Base-by-base conservation (phyloP, 2,797 vertebrate genomes). In the Merluccius polli region DNA sequence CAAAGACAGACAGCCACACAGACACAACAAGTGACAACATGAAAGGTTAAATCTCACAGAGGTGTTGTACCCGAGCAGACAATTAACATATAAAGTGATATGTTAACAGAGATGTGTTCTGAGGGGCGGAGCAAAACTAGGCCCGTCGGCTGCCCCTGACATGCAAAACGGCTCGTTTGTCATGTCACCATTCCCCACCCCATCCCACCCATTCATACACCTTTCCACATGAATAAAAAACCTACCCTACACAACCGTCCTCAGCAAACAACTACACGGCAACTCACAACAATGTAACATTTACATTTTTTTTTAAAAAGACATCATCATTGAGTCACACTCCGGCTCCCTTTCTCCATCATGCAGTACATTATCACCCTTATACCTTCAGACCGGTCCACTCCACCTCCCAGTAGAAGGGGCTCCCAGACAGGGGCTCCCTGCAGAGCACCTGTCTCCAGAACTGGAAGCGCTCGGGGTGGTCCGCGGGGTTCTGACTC, bases 381-480 rank as follows among this genome's bases (percentile, higher is more conserved):
- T 4, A 2, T 15, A 93, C 91, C 90, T 93, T 93, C 31, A 86
- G 88, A 12, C 93, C 92, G 0, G 86, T 93, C 93, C 94, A 94
- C 84, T 95, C 92, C 83, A 92, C 86, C 84, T 95, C 94, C 92
- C 92, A 95, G 91, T 95, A 94, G 83, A 91, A 93, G 0, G 92
- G 93, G 71, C 93, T 92, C 30, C 92, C 93, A 15, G 82, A 92
- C 84, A 94, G 80, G 0, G 89, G 82, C 83, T 94, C 91, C 32
- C 69, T 87, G 81, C 94, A 94, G 70, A 95, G 85, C 41, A 95
- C 86, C 83, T 95, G 94, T 38, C 93, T 92, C 94, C 93, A 95
- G 87, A 84, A 94, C 1, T 77, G 24, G 80, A 95, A 95, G 33
- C 94, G 93, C 0, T 94, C 92, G 0, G 90, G 84, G 12, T 93